These are phyloP conservation scores for human (Homo sapiens) DNA, from an alignment of 2,113 vertebrate species.

Conservation along the genomic window DNA sequence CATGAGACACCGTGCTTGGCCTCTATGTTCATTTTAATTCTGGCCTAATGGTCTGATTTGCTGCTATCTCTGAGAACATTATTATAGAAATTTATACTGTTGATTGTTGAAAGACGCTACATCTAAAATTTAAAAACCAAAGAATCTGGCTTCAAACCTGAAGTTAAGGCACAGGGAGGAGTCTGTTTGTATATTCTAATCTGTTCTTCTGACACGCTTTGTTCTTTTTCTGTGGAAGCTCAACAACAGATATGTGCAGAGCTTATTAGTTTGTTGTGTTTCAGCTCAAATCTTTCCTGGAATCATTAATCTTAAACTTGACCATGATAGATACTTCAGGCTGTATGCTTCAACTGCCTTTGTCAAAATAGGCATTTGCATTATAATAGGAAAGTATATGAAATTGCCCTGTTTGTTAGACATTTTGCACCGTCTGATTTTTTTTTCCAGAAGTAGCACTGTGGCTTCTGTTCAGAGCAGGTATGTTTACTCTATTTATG, in stretches of 20 bases:
- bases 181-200: not conserved
- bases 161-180: not conserved
- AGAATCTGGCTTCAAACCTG: not conserved
- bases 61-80: not conserved
- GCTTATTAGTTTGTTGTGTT: conserved; percentile 31
- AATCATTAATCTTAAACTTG: not conserved
- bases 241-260: not conserved
- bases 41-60: not conserved
- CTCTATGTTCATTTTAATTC: not conserved
- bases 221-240: not conserved
- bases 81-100: not conserved
- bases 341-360: not conserved
- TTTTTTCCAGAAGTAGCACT: not conserved
- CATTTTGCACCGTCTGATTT: not conserved
- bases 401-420: not conserved
- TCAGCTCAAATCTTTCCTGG: not conserved
- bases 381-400: conserved; percentile 4
- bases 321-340: not conserved
- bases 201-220: not conserved
- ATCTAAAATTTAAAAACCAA: not conserved
- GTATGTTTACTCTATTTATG: not conserved
- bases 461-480: not conserved
- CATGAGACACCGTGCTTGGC: not conserved
- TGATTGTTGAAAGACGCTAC: not conserved
- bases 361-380: conserved; percentile 45